phyloP scores from a whole-genome alignment of 1,140 invertebrate species.

The Neuroterus valhalla region DNA sequence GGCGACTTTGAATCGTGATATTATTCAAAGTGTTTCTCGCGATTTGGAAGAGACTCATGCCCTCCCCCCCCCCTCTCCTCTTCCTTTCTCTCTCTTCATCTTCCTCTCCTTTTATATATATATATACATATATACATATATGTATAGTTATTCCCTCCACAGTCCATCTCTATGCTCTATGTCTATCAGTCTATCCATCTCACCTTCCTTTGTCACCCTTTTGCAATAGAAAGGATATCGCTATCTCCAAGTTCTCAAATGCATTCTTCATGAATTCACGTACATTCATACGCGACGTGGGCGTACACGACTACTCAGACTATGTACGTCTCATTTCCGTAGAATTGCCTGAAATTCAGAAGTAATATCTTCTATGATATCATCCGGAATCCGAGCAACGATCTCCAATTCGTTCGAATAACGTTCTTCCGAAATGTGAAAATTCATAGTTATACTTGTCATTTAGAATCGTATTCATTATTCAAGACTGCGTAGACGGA shows the following conservation, averaged over 20 bases:
- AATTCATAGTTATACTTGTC: not conserved
- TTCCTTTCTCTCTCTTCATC: conserved; percentile 52
- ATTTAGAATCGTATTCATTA: not conserved
- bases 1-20: conserved; percentile 70
- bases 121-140: no score
- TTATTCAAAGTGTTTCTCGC: conserved; percentile 74
- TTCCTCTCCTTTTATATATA: no score
- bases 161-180: no score
- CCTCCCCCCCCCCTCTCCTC: conserved; percentile 32
- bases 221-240: not conserved
- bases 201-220: not conserved
- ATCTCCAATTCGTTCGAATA: not conserved
- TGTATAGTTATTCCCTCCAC: no score
- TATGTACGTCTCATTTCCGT: conserved; percentile 3
- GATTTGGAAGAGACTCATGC: conserved; percentile 58
- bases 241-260: not conserved
- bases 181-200: not conserved
- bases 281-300: not conserved
- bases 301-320: not conserved
- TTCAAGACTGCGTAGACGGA: no score
- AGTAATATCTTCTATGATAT: not conserved
- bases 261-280: conserved; percentile 9
- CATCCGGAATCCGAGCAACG: not conserved
- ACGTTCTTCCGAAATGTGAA: not conserved
- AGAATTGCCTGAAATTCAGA: not conserved